These are phyloP conservation scores for Aurelia coerulea DNA, from an alignment of 30 jellyfish, hydroid and myxozoan species.

Conservation along the genomic window DNA sequence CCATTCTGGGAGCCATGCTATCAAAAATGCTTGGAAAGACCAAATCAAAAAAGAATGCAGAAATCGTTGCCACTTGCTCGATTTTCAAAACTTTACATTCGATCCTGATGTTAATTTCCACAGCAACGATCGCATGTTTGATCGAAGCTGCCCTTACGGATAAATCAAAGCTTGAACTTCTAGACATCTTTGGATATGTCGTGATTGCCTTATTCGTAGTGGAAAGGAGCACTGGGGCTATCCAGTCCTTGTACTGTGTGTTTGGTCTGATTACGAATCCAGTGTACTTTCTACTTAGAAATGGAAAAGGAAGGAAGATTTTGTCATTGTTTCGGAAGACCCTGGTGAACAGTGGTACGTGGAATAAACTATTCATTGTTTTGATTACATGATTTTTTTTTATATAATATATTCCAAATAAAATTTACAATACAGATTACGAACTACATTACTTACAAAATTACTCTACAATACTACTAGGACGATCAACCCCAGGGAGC, in stretches of 20 bases:
- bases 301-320: constrained; percentile 20
- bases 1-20: constrained; percentile 1
- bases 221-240: constrained; percentile 7
- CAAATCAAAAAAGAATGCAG: not conserved
- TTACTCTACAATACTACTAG: no score
- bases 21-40: not conserved
- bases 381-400: not conserved
- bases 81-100: constrained; percentile 18
- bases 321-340: constrained; percentile 24
- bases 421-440: no score
- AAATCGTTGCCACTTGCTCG: constrained; percentile 17
- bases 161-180: constrained; percentile 21
- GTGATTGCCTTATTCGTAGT: constrained; percentile 30
- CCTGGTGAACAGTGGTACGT: constrained; percentile 43
- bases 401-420: no score
- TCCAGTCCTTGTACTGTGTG: constrained; percentile 38
- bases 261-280: constrained; percentile 79
- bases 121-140: constrained; percentile 35
- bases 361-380: not conserved
- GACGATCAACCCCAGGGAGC: no score
- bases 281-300: not conserved
- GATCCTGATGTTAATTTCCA: constrained; percentile 20
- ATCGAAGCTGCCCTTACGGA: constrained; percentile 10
- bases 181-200: constrained; percentile 31
- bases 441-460: no score